Evolutionary conservation across 1,140 invertebrate genomes (phyloP).

Genomic region (Penaeus vannamei): DNA sequence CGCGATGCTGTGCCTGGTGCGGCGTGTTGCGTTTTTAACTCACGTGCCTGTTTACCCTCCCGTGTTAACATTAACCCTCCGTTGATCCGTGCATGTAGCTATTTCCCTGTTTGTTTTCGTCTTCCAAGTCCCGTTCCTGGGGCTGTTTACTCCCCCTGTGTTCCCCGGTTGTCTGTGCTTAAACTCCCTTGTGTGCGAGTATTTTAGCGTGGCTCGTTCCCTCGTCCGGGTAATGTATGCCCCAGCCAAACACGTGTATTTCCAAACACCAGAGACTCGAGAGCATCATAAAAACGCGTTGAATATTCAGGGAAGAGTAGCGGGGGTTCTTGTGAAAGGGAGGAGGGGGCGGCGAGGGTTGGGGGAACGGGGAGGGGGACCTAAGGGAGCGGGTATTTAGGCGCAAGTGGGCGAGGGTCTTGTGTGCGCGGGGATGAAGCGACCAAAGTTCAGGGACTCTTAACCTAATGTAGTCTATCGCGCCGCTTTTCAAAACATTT

Average conservation of each 20-base stretch:
- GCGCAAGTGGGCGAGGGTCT: not conserved
- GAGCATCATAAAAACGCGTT: constrained; percentile 25
- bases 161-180: not conserved
- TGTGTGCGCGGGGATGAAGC: not conserved
- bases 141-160: too few relatives aligned
- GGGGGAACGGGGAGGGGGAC: not conserved
- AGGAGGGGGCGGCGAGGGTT: not conserved
- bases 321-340: not conserved
- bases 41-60: too few relatives aligned
- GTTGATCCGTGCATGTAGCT: too few relatives aligned
- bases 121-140: too few relatives aligned
- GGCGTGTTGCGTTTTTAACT: too few relatives aligned
- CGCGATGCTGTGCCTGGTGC: too few relatives aligned
- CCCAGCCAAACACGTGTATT: constrained; percentile 17
- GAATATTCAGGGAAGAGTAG: constrained; percentile 39
- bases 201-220: not conserved
- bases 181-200: constrained; percentile 1
- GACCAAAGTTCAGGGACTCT: too few relatives aligned
- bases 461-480: too few relatives aligned
- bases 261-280: constrained; percentile 28
- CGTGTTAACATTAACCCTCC: too few relatives aligned
- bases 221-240: constrained; percentile 1
- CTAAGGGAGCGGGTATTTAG: not conserved
- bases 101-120: too few relatives aligned
- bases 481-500: too few relatives aligned